Conservation (phyloP, 2,797 vertebrate species). For the Acrocephalus scirpaceus region DNA sequence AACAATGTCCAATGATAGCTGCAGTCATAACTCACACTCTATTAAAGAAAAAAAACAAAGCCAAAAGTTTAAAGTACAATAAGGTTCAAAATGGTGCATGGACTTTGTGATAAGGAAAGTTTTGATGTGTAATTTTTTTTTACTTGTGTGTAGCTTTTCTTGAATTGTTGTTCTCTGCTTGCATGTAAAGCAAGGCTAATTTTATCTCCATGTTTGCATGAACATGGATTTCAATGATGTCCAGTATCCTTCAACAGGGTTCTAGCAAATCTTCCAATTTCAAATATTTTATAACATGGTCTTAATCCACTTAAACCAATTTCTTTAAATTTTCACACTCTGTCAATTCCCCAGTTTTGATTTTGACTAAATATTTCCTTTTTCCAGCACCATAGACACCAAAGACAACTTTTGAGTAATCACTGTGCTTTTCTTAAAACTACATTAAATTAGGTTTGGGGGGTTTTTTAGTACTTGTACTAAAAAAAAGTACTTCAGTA, state of each 20-base stretch:
- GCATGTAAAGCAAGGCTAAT: not conserved
- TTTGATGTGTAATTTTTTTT: not conserved
- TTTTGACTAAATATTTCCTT: not conserved
- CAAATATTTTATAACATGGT: not conserved
- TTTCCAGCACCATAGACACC: not conserved
- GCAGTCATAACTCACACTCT: not conserved
- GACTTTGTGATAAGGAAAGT: not conserved
- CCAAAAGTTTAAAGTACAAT: not conserved
- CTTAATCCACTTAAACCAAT: not conserved
- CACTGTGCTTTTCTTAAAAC: not conserved
- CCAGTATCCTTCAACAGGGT: not conserved
- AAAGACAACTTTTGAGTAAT: not conserved
- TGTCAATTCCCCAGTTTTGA: not conserved
- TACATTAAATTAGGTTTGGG: not conserved
- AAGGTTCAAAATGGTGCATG: not conserved
- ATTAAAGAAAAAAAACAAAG: rapidly evolving
- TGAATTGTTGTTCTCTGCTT: not conserved
- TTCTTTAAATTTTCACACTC: not conserved
- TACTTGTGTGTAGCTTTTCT: not conserved
- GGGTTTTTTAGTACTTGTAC: not conserved
- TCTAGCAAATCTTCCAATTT: not conserved
- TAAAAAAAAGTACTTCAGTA: too few species aligned
- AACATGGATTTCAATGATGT: not conserved
- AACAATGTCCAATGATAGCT: not conserved
- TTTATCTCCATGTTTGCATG: not conserved